A percentile compares a stretch with the other conserved stretches of the same genome.
phyloP scores from a whole-genome alignment of 37 sponge, comb jelly and placozoan species.

The Cliona cf. orientalis region DNA sequence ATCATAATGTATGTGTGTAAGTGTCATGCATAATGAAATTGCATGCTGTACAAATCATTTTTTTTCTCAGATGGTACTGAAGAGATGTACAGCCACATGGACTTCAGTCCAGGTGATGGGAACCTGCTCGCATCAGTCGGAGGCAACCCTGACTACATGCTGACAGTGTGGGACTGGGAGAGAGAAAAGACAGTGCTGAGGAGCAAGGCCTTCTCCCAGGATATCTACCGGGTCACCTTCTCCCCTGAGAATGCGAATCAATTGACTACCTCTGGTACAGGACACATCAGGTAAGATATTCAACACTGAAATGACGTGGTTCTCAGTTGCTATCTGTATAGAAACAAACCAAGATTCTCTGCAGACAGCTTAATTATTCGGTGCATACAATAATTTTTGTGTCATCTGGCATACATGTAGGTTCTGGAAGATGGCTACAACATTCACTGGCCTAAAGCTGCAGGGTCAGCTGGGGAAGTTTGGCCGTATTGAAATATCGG shows the following conservation, averaged over 20 bases:
- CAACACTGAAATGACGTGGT: background rate
- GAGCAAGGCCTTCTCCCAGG: conserved; percentile 98
- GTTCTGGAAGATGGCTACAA: conserved; percentile 99
- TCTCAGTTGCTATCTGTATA: background rate
- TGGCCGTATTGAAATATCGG: conserved; percentile 94
- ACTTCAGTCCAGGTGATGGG: conserved; percentile 79
- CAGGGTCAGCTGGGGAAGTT: conserved; percentile 98
- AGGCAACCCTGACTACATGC: conserved; percentile 94
- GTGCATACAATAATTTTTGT: background rate
- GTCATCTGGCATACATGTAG: conserved; percentile 18
- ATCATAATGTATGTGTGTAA: too few species aligned
- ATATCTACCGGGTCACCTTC: conserved; percentile 94
- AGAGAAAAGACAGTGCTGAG: conserved; percentile 91
- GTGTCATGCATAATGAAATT: background rate
- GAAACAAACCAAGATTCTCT: too few species aligned
- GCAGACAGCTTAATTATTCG: too few species aligned
- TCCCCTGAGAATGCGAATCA: conserved; percentile 95
- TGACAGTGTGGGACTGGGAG: conserved; percentile 99
- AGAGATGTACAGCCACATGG: conserved; percentile 73
- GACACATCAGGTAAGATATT: conserved; percentile 81
- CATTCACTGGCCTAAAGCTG: conserved; percentile 98
- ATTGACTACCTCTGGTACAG: conserved; percentile 96
- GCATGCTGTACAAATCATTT: too few species aligned
- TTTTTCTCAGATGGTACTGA: conserved; percentile 66
- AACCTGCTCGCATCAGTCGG: conserved; percentile 92